Conservation (phyloP, 2,113 vertebrate genomes). For the Sinocyclocheilus anophthalmus region DNA sequence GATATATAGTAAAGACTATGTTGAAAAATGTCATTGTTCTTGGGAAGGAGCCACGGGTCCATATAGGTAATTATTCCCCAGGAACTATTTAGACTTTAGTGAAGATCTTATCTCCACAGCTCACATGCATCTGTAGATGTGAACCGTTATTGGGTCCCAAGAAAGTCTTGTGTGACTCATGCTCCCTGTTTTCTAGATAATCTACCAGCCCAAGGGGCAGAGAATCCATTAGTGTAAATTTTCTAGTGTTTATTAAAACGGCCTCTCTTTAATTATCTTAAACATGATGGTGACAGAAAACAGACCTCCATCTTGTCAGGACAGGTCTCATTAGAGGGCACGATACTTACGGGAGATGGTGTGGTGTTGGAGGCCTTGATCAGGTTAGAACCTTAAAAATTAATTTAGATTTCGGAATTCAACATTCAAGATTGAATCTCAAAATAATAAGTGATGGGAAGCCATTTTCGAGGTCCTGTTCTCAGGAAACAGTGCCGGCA, state of each 20-base stretch:
- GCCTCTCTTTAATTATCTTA: conserved; percentile 56
- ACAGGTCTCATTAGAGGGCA: conserved; percentile 65
- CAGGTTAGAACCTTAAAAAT: conserved; percentile 66
- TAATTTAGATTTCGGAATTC: conserved; percentile 60
- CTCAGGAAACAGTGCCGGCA: background rate
- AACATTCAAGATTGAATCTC: conserved; percentile 20
- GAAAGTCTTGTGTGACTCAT: conserved; percentile 53
- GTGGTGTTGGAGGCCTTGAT: conserved; percentile 69
- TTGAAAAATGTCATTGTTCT: conserved; percentile 20
- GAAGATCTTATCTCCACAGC: conserved; percentile 16
- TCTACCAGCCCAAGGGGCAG: conserved; percentile 38
- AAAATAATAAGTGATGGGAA: conserved; percentile 24
- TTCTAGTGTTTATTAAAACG: conserved; percentile 53
- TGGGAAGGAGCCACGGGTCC: background rate
- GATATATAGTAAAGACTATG: background rate
- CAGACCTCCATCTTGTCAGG: conserved; percentile 70
- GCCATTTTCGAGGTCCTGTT: conserved; percentile 4
- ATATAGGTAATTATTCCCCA: conserved; percentile 2
- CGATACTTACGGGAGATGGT: conserved; percentile 66
- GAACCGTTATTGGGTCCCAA: conserved; percentile 9
- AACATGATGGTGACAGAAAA: conserved; percentile 67
- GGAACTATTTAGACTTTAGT: conserved; percentile 10
- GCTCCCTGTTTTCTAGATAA: conserved; percentile 53
- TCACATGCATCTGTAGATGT: conserved; percentile 33
- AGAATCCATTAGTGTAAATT: conserved; percentile 68